phyloP scores from a whole-genome alignment of 2,888 invertebrate genomes.

The Synergus laeviventris region DNA sequence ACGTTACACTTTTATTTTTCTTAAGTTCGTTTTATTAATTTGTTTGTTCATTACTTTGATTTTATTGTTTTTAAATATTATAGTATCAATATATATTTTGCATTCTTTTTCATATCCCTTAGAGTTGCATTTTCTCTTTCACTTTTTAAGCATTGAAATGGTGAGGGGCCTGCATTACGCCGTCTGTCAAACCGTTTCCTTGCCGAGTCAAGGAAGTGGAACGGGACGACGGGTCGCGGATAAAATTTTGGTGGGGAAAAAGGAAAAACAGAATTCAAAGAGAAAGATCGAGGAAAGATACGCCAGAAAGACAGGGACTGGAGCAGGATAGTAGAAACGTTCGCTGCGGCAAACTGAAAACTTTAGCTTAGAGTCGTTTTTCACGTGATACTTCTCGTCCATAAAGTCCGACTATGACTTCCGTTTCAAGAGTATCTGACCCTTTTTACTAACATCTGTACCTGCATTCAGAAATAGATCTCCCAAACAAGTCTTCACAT shows the following conservation, averaged over 20 bases:
- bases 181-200: constrained; percentile 44
- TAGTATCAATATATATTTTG: too few relatives aligned
- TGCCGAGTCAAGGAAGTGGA: constrained; percentile 36
- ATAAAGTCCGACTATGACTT: neutral
- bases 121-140: too few relatives aligned
- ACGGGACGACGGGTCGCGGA: constrained; percentile 36
- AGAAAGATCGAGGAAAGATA: constrained; percentile 1
- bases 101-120: too few relatives aligned
- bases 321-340: constrained; percentile 10
- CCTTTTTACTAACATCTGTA: neutral
- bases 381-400: constrained; percentile 14
- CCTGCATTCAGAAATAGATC: neutral
- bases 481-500: neutral
- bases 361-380: constrained; percentile 14
- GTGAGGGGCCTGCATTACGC: constrained; percentile 34
- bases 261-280: neutral
- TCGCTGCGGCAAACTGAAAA: constrained; percentile 12
- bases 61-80: too few relatives aligned
- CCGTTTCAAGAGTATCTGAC: neutral
- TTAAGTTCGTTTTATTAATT: too few relatives aligned
- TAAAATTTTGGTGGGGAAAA: constrained; percentile 26
- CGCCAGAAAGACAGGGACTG: neutral
- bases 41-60: too few relatives aligned
- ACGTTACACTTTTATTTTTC: too few relatives aligned
- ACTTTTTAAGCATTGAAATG: neutral